Evolutionary conservation across 2,113 vertebrate species (phyloP), one percentile per base, ranked within the genome.

Genomic region (Equus quagga): DNA sequence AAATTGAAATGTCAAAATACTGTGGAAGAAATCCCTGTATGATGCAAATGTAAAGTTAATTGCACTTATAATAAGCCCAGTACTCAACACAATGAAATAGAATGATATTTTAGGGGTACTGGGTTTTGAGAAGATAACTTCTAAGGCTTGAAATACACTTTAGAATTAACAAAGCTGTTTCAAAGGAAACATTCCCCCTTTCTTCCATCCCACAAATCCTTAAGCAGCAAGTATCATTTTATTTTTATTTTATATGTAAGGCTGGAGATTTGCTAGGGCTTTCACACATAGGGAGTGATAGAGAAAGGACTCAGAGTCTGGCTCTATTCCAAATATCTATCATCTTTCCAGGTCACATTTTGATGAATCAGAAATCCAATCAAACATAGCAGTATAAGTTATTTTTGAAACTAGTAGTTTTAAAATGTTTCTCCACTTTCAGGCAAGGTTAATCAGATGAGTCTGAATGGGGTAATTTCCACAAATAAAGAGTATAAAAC

Each of bases 1-100:
- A 83, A 88, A 96, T 60, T 95, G 23, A 94, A 87, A 92, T 76
- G 75, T 94, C 46, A 92, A 94, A 96, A 96, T 80, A 79, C 73
- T 69, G 21, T 93, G 49, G 95, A 93, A 86, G 10, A 97, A 93
- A 87, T 21, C 64, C 54, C 87, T 54, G 58, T 33, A 56, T 75
- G 12, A 76, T 65, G 0, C 46, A 79, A 93, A 9, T 91, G 8
- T 67, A 75, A 89, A 69, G 14, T 72, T 91, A 97, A 97, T 15
- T 95, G 69, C 24, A 84, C 46, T 93, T 93, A 67, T 44, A 96
- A 91, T 23, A 89, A 91, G 49, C 19, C 75, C 2, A 76, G 70
- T 75, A 69, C 46, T 94, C 44, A 82, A 93, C 93, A 65, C 49
- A 95, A 69, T 46, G 15, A 93, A 93, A 31, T 23, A 75, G 3